A percentile compares a stretch with the other conserved stretches of the same genome.
These are phyloP conservation scores for Drosophila bipectinata DNA, from an alignment of 1,140 invertebrate genomes.

Conservation along the genomic window DNA sequence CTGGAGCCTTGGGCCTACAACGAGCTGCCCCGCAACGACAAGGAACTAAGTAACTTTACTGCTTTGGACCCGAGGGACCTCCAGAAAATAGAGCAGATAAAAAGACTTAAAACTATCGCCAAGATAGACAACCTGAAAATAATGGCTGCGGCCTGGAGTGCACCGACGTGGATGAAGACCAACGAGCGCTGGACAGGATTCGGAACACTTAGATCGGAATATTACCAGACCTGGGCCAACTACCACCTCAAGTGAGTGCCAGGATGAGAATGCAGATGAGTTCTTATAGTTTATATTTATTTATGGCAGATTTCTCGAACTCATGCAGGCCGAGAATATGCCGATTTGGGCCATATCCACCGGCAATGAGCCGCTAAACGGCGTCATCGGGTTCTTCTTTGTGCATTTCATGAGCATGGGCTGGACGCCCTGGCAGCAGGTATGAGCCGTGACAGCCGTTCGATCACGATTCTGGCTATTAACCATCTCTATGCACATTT, in stretches of 20 bases:
- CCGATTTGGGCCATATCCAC: slow-evolving; percentile 88
- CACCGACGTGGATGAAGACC: slow-evolving; percentile 97
- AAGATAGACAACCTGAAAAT: slow-evolving; percentile 83
- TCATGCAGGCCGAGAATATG: slow-evolving; percentile 84
- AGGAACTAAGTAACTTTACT: slow-evolving; percentile 88
- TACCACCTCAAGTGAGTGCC: slow-evolving; percentile 89
- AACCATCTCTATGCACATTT: slow-evolving; percentile 23
- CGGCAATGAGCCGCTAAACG: slow-evolving; percentile 88
- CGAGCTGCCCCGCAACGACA: slow-evolving; percentile 86
- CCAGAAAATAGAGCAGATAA: slow-evolving; percentile 66
- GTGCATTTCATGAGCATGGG: slow-evolving; percentile 90
- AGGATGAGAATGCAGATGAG: background rate
- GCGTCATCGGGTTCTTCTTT: slow-evolving; percentile 86
- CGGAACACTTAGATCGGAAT: slow-evolving; percentile 87
- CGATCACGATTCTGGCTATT: slow-evolving; percentile 33
- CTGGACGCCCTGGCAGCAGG: slow-evolving; percentile 87
- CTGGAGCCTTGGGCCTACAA: slow-evolving; percentile 86
- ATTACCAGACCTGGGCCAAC: slow-evolving; percentile 91
- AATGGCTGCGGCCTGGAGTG: slow-evolving; percentile 91
- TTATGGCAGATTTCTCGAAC: slow-evolving; percentile 72
- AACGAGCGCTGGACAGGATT: slow-evolving; percentile 87
- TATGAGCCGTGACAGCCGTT: slow-evolving; percentile 49
- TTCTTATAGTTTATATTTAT: background rate
- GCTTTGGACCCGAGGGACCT: slow-evolving; percentile 66
- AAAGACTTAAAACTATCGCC: slow-evolving; percentile 59